phyloP scores from a whole-genome alignment of 2,797 vertebrate species.

The Microcaecilia unicolor region DNA sequence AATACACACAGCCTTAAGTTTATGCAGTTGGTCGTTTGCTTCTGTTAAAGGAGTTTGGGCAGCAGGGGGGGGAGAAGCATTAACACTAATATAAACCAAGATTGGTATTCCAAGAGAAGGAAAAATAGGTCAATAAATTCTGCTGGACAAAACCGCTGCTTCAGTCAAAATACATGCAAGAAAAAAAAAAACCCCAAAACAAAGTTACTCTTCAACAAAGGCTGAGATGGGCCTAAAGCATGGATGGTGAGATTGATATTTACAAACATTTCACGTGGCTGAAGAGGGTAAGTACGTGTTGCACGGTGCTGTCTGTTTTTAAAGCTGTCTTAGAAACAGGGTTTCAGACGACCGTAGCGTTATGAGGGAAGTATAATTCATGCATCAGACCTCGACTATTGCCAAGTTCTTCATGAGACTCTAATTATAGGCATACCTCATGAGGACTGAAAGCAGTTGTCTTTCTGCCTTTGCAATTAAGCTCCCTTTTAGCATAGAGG shows the following conservation, averaged over 20 bases:
- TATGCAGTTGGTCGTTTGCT: slow-evolving; percentile 35
- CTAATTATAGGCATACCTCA: slow-evolving; percentile 31
- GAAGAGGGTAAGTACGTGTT: slow-evolving; percentile 77
- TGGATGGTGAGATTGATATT: slow-evolving; percentile 94
- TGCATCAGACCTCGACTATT: slow-evolving; percentile 11
- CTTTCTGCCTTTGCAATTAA: slow-evolving; percentile 51
- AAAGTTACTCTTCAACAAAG: slow-evolving; percentile 40
- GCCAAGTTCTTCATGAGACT: slow-evolving; percentile 31
- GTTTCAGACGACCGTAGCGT: neutral
- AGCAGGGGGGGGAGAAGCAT: slow-evolving; percentile 30
- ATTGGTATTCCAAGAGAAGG: slow-evolving; percentile 30
- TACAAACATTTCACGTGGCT: slow-evolving; percentile 96
- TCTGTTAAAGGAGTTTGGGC: slow-evolving; percentile 40
- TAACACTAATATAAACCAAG: slow-evolving; percentile 35
- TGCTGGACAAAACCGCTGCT: too few relatives aligned
- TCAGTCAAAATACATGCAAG: too few relatives aligned
- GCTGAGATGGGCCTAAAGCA: slow-evolving; percentile 73
- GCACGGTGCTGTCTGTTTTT: slow-evolving; percentile 26
- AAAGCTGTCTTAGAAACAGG: slow-evolving; percentile 6
- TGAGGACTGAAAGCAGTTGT: slow-evolving; percentile 31
- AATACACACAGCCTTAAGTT: slow-evolving; percentile 35
- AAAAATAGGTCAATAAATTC: slow-evolving; percentile 17
- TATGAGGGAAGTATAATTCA: neutral
- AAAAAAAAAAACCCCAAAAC: slow-evolving; percentile 28
- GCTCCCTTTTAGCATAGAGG: slow-evolving; percentile 23